Base-by-base conservation (phyloP, 2,797 vertebrate species). In the Leptodactylus fallax region DNA sequence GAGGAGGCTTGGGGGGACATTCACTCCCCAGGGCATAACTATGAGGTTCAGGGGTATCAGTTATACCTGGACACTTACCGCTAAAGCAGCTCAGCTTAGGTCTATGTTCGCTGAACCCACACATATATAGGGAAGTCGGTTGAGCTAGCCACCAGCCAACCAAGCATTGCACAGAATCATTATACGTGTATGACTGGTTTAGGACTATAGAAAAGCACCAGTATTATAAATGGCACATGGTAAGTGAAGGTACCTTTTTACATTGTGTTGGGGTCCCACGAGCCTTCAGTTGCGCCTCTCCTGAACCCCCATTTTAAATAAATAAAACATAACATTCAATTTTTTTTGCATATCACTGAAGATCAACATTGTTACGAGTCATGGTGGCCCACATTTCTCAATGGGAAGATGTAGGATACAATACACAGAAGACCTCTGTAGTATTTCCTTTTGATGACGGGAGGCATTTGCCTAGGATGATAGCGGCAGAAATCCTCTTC, bases 371-470 rank as follows among this genome's bases (percentile, higher is more conserved):
- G 23, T 17, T 16, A 25, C 77, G 58, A 56, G 55, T 25, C n/a
- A 55, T 56, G 51, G 77, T 58, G 53, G 36, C 4, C 36, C 58
- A 49, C 23, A 5, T 6, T 60, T 36, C 16, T 25, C 11, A 56
- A 23, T 36, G 77, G 53, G 53, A 27, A 49, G 14, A 79, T 27
- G 51, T 36, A 36, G 36, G 36, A n/a, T 77, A 77, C 17, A 16
- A 19, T 60, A 56, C 67, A 58, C 27, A 45, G 45, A 55, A 69
- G 81, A 84, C 12, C 12, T 25, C 10, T 74, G 27, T 36, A 67
- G 80, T 53, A 25, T 74, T 45, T 58, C 45, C 67, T 74, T 84
- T 84, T 72, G 53, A 84, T 71, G 53, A 27, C 47, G 55, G 13
- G 55, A 72, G 58, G 49, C 49, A 36, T 58, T 49, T 83, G 67